Evolutionary conservation across 2,113 vertebrate species (phyloP), one percentile per base, ranked within the genome.

Genomic region (Anser cygnoides): DNA sequence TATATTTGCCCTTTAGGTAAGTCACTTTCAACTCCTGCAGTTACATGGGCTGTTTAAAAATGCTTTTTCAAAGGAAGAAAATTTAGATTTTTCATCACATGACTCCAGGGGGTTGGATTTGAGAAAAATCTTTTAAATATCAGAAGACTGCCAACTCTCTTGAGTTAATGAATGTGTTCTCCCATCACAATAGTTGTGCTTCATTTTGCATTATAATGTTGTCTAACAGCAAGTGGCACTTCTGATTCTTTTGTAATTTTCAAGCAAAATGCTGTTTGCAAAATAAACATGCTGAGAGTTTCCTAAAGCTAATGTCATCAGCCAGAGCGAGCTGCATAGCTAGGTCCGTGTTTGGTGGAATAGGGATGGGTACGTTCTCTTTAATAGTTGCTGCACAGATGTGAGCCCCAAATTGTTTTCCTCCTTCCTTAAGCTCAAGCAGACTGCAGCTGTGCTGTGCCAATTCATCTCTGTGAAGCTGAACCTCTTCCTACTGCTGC

Each of bases 201-300:
- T 95, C 92, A 90, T 93, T 97, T 96, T 89, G 93, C 91, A 95
- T 95, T 92, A 94, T 75, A 90, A 95, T 95, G 96, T 96, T 97
- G 95, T 95, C 95, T 96, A 89, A 96, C 95, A 97, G 96, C 95
- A 95, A 96, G 95, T 96, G 96, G 96, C 93, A 95, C 95, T 96
- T 97, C 91, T 95, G 91, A 72, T 94, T 94, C 95, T 96, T 96
- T 93, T 93, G 93, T 96, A 84, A 95, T 97, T 96, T 94, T 84
- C 73, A 89, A 73, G 91, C 84, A 82, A 82, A 96, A 89, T 13
- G 89, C 74, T 95, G 93, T 97, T 97, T 96, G 95, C 86, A 95
- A 96, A 97, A 96, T 96, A 94, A 96, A 93, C 89, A 26, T 46
- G 74, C 95, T 92, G 89, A 82, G 93, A 78, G 31, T 93, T 96